Conservation (phyloP, 1,140 invertebrate species). For the Heliothis virescens region DNA sequence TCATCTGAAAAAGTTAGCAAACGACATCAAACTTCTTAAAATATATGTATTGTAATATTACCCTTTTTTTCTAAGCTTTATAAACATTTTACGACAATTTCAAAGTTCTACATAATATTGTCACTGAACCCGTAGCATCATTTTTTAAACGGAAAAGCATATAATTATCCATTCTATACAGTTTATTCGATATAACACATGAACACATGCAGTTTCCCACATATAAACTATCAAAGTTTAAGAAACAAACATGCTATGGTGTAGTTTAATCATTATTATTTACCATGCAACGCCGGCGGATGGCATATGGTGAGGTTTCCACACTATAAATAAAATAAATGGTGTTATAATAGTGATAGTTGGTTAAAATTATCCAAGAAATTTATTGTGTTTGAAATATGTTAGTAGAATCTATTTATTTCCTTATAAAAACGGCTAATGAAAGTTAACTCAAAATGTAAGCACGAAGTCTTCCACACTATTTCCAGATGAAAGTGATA, state of each 20-base stretch:
- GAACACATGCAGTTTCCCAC: slow-evolving; percentile 23
- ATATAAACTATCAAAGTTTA: neutral
- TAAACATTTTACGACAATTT: too few species aligned
- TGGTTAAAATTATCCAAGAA: neutral
- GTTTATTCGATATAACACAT: neutral
- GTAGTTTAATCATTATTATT: slow-evolving; percentile 17
- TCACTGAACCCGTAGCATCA: neutral
- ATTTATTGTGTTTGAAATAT: too few species aligned
- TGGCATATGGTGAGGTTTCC: slow-evolving; percentile 46
- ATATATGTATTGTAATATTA: too few species aligned
- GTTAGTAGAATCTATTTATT: too few species aligned
- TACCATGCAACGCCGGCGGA: neutral
- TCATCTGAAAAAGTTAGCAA: too few species aligned
- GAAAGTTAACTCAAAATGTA: too few species aligned
- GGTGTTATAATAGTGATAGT: neutral
- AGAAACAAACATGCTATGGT: slow-evolving; percentile 16
- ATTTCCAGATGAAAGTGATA: too few species aligned
- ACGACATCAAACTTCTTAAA: too few species aligned
- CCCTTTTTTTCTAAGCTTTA: too few species aligned
- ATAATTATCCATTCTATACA: neutral
- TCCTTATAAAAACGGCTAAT: too few species aligned
- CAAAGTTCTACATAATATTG: too few species aligned
- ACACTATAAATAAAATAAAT: slow-evolving; percentile 39
- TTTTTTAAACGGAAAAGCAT: neutral
- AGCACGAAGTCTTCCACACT: too few species aligned